Percentiles rank a stretch among this genome's conserved stretches.
These are phyloP conservation scores for Phyllotreta cruciferae DNA, from an alignment of 2,888 invertebrate genomes.

Conservation along the genomic window DNA sequence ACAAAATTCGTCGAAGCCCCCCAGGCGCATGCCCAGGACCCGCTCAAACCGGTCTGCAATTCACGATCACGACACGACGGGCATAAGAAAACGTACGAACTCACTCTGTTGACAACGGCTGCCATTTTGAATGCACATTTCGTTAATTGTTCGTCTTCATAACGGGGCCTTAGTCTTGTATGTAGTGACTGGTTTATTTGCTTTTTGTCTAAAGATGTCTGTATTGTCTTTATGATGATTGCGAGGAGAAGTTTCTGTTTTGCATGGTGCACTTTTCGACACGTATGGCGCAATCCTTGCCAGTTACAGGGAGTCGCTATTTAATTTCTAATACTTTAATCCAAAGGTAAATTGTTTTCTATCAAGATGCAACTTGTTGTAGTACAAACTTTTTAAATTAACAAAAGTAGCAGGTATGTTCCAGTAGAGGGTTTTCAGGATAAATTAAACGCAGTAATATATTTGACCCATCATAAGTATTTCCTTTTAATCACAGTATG, in stretches of 20 bases:
- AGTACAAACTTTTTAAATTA: too few relatives aligned
- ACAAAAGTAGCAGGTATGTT: too few relatives aligned
- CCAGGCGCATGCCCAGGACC: conserved; percentile 28
- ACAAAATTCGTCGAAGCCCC: conserved; percentile 29
- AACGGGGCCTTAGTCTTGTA: conserved; percentile 38
- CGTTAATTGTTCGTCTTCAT: conserved; percentile 45
- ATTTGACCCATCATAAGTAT: too few relatives aligned
- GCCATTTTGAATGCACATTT: conserved; percentile 50
- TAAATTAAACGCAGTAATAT: too few relatives aligned
- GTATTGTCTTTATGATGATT: conserved; percentile 21
- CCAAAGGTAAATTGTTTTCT: too few relatives aligned
- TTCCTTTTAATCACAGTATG: too few relatives aligned
- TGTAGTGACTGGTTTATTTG: conserved; percentile 26
- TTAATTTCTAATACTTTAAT: too few relatives aligned
- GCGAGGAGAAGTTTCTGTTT: not conserved
- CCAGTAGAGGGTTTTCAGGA: too few relatives aligned
- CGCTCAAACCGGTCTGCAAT: conserved; percentile 34
- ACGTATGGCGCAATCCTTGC: not conserved
- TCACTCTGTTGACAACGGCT: conserved; percentile 44
- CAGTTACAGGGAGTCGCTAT: too few relatives aligned
- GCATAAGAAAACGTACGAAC: conserved; percentile 14
- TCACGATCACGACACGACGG: conserved; percentile 41
- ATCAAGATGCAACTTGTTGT: too few relatives aligned
- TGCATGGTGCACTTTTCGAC: conserved; percentile 6
- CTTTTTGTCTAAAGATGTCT: conserved; percentile 18